These are phyloP conservation scores for Panthera uncia DNA, from an alignment of 2,113 vertebrate species.

Conservation along the genomic window DNA sequence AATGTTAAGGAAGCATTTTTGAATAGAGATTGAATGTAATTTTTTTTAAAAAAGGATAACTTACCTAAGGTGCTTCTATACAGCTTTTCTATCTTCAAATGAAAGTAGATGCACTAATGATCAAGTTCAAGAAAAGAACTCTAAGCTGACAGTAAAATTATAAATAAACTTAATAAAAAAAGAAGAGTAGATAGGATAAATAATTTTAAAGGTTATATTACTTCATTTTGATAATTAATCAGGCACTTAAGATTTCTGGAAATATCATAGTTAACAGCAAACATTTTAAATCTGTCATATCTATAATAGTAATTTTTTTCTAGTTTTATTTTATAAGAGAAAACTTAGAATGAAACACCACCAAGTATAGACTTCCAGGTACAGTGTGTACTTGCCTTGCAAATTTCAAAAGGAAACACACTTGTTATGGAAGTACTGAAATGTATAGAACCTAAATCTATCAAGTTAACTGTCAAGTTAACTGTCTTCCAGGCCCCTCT, in stretches of 20 bases:
- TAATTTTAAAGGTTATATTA: not conserved
- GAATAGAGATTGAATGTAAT: not conserved
- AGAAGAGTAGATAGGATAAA: not conserved
- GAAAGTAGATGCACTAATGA: not conserved
- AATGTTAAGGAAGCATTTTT: not conserved
- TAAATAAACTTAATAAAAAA: not conserved
- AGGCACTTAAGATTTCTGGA: not conserved
- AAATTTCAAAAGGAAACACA: constrained; percentile 9
- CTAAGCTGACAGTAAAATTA: not conserved
- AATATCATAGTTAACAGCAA: not conserved
- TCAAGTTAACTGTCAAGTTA: accelerated
- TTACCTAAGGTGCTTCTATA: not conserved
- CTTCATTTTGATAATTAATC: not conserved
- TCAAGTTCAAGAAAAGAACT: not conserved
- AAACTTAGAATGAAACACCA: constrained; percentile 6
- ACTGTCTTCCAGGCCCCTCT: not conserved
- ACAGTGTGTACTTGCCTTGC: not conserved
- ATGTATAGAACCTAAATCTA: not conserved
- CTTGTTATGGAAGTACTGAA: not conserved
- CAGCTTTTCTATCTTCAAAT: not conserved
- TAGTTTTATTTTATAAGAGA: not conserved
- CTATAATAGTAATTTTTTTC: not conserved
- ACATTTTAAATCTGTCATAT: not conserved
- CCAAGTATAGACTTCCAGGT: not conserved
- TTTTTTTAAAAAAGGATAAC: not conserved